Conservation (phyloP, 1,140 invertebrate species). For the Ceratitis capitata region DNA sequence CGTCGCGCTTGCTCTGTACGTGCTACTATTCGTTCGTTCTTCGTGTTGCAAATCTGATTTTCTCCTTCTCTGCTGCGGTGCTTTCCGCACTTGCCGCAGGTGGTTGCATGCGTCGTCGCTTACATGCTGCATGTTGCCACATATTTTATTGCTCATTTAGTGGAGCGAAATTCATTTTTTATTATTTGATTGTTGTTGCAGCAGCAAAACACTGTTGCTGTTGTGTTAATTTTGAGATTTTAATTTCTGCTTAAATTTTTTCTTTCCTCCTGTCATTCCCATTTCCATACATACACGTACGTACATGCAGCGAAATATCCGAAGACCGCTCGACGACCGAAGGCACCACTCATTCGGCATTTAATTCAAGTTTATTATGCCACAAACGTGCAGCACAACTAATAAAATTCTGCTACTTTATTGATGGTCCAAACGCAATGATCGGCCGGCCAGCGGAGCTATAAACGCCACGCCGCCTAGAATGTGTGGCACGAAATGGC, state of each 20-base stretch:
- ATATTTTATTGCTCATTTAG: constrained; percentile 29
- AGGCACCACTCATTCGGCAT: background rate
- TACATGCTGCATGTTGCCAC: background rate
- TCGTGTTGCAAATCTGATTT: constrained; percentile 36
- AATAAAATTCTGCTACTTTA: constrained; percentile 37
- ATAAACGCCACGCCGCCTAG: background rate
- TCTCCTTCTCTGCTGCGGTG: background rate
- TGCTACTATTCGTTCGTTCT: background rate
- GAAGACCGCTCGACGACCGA: too few relatives aligned
- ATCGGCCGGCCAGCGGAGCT: background rate
- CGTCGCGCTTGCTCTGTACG: background rate
- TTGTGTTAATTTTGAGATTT: background rate
- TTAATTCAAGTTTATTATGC: constrained; percentile 33
- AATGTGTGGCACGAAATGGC: background rate
- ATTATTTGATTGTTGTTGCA: background rate
- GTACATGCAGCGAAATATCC: too few relatives aligned
- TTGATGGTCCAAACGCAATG: constrained; percentile 29
- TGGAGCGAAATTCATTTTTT: background rate
- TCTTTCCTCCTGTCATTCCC: background rate
- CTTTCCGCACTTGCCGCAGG: background rate
- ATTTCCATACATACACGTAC: constrained; percentile 7
- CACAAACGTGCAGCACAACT: constrained; percentile 27
- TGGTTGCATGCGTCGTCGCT: background rate
- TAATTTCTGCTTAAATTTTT: background rate
- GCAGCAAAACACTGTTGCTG: background rate